These are phyloP conservation scores for Aphidius gifuensis DNA, from an alignment of 1,140 invertebrate species.

Conservation along the genomic window DNA sequence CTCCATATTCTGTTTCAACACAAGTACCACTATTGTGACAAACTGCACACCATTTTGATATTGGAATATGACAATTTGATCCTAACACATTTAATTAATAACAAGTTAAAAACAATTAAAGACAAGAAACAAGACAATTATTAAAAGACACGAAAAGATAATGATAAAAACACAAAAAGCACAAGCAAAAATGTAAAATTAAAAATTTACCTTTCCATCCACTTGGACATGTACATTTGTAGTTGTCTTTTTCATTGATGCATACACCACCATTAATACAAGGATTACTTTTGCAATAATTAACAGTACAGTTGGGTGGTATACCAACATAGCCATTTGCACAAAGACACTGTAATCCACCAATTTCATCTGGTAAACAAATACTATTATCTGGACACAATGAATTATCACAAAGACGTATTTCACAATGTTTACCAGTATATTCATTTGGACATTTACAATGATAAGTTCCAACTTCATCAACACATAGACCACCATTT, in stretches of 20 bases:
- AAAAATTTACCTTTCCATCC: slow-evolving; percentile 64
- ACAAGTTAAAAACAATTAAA: neutral
- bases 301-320: slow-evolving; percentile 63
- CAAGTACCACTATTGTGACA: slow-evolving; percentile 65
- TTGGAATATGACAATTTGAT: slow-evolving; percentile 32
- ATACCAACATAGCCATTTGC: slow-evolving; percentile 69
- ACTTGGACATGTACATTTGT: slow-evolving; percentile 67
- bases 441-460: slow-evolving; percentile 59
- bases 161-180: neutral
- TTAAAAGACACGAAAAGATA: slow-evolving; percentile 6
- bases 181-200: neutral
- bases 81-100: slow-evolving; percentile 26
- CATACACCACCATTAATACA: slow-evolving; percentile 66
- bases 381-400: slow-evolving; percentile 57
- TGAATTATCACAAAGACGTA: slow-evolving; percentile 52
- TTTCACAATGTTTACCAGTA: slow-evolving; percentile 60
- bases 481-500: slow-evolving; percentile 66
- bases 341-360: slow-evolving; percentile 64
- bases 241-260: slow-evolving; percentile 54
- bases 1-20: slow-evolving; percentile 53
- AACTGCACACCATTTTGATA: slow-evolving; percentile 42
- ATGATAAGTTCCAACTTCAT: slow-evolving; percentile 56
- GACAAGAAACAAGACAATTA: slow-evolving; percentile 1
- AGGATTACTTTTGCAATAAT: slow-evolving; percentile 61
- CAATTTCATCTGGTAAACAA: slow-evolving; percentile 53